Conservation (phyloP, 1,140 invertebrate genomes). For the Charaxes varanes region DNA sequence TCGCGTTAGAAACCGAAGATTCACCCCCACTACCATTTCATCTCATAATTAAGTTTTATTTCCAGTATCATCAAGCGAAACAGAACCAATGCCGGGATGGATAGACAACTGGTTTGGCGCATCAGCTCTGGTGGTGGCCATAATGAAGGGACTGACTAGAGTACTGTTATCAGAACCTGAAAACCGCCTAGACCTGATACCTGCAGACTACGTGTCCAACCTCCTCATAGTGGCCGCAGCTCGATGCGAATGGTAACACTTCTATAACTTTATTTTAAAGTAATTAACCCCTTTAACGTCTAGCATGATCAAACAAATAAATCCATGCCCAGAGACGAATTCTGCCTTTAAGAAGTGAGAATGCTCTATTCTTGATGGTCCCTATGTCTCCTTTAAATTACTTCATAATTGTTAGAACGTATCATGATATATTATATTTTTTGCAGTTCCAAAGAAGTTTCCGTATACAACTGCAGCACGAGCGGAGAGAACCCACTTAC, state of each 20-base stretch:
- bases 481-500: slow-evolving; percentile 24
- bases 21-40: too few species aligned
- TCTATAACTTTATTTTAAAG: slow-evolving; percentile 1
- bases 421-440: slow-evolving; percentile 1
- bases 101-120: slow-evolving; percentile 28
- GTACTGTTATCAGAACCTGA: slow-evolving; percentile 11
- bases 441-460: slow-evolving; percentile 23
- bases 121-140: slow-evolving; percentile 7
- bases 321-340: too few species aligned
- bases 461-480: slow-evolving; percentile 25
- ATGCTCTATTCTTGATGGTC: too few species aligned
- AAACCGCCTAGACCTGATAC: slow-evolving; percentile 29
- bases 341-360: too few species aligned
- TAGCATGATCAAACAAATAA: too few species aligned
- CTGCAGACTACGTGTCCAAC: slow-evolving; percentile 38
- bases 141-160: slow-evolving; percentile 20
- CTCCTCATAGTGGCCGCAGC: slow-evolving; percentile 29
- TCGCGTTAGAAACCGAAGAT: too few species aligned
- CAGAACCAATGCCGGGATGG: slow-evolving; percentile 29
- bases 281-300: background rate
- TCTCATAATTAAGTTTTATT: too few species aligned
- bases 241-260: slow-evolving; percentile 21
- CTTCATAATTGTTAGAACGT: too few species aligned
- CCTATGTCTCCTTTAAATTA: too few species aligned
- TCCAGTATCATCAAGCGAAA: slow-evolving; percentile 23